Conservation (phyloP, 2,888 invertebrate species). For the Caprella mutica region DNA sequence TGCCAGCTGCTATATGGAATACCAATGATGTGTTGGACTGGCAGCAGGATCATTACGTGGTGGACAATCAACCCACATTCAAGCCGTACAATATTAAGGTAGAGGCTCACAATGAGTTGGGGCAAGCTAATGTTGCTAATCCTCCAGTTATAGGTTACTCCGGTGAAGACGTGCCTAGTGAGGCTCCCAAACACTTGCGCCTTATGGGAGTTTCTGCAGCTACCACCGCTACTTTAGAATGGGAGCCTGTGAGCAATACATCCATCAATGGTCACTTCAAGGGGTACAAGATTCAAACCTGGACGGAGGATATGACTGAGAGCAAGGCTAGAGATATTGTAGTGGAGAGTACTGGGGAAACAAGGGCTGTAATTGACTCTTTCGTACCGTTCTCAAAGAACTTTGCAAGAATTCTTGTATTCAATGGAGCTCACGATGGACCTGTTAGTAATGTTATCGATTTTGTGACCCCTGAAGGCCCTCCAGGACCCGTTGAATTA, state of each 20-base stretch:
- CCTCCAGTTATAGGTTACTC: slow-evolving; percentile 76
- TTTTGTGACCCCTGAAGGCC: slow-evolving; percentile 82
- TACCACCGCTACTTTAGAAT: slow-evolving; percentile 70
- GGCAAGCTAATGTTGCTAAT: slow-evolving; percentile 68
- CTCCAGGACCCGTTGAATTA: slow-evolving; percentile 72
- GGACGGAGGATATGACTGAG: slow-evolving; percentile 68
- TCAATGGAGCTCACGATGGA: slow-evolving; percentile 82
- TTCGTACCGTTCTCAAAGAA: slow-evolving; percentile 65
- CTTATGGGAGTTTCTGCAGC: slow-evolving; percentile 64
- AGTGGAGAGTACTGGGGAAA: slow-evolving; percentile 47
- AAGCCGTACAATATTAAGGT: slow-evolving; percentile 81
- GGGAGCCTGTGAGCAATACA: slow-evolving; percentile 71
- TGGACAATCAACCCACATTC: slow-evolving; percentile 77
- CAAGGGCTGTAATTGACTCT: slow-evolving; percentile 21
- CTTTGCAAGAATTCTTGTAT: slow-evolving; percentile 73
- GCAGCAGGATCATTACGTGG: slow-evolving; percentile 54
- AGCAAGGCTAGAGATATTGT: slow-evolving; percentile 61
- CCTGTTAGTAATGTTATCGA: slow-evolving; percentile 72
- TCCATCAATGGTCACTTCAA: slow-evolving; percentile 83
- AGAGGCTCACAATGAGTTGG: slow-evolving; percentile 74
- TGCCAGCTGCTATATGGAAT: slow-evolving; percentile 53
- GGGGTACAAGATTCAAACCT: slow-evolving; percentile 93
- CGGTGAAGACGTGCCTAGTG: slow-evolving; percentile 76
- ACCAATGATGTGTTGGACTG: slow-evolving; percentile 60
- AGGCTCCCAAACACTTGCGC: slow-evolving; percentile 72